phyloP scores from a whole-genome alignment of 2,888 invertebrate genomes.

The Spicauda simplicius region DNA sequence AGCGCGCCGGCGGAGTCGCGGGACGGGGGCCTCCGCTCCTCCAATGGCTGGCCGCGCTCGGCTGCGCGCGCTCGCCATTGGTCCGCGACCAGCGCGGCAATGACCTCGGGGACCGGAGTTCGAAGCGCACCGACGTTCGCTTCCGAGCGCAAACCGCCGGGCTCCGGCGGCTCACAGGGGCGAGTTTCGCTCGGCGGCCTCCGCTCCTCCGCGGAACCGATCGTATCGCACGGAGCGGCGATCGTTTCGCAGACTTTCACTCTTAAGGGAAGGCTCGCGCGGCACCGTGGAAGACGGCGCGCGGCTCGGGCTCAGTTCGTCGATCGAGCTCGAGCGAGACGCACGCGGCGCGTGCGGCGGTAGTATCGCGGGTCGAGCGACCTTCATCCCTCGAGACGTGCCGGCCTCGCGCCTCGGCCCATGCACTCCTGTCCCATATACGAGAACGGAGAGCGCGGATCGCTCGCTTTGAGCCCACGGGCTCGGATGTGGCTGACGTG shows the following conservation, averaged over 20 bases:
- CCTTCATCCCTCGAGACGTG: slow-evolving; percentile 79
- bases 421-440: slow-evolving; percentile 76
- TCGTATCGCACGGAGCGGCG: slow-evolving; percentile 81
- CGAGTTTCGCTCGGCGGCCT: slow-evolving; percentile 76
- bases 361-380: slow-evolving; percentile 62
- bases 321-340: slow-evolving; percentile 84
- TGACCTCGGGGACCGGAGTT: slow-evolving; percentile 93
- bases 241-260: slow-evolving; percentile 86
- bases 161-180: slow-evolving; percentile 78
- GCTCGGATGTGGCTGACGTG: slow-evolving; percentile 76
- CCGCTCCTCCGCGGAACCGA: slow-evolving; percentile 69
- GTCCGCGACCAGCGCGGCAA: slow-evolving; percentile 87
- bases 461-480: slow-evolving; percentile 54
- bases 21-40: slow-evolving; percentile 70
- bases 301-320: slow-evolving; percentile 79
- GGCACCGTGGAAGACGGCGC: slow-evolving; percentile 73
- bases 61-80: slow-evolving; percentile 80
- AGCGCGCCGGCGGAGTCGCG: slow-evolving; percentile 66
- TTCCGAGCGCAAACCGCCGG: slow-evolving; percentile 79
- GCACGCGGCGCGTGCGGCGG: slow-evolving; percentile 77
- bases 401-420: slow-evolving; percentile 62
- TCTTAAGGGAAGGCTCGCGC: slow-evolving; percentile 79
- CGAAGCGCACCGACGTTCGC: slow-evolving; percentile 91
- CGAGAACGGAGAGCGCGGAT: slow-evolving; percentile 62
- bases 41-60: slow-evolving; percentile 77